phyloP scores from a whole-genome alignment of 1,140 invertebrate genomes.

The Drosophila triauraria region DNA sequence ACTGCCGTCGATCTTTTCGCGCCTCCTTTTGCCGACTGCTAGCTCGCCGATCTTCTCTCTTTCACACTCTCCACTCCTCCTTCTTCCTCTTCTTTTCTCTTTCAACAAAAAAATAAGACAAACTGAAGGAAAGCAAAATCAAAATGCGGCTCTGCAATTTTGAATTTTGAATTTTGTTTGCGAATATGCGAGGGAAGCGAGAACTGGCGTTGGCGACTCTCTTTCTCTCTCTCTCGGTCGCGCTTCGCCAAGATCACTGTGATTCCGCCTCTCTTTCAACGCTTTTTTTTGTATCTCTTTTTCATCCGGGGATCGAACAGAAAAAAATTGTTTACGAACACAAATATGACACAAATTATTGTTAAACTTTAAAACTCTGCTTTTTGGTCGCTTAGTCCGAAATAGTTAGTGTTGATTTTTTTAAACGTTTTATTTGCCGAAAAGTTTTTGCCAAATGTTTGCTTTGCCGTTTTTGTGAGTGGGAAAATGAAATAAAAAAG shows the following conservation, averaged over 20 bases:
- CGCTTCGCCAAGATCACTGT: constrained; percentile 53
- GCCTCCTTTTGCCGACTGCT: constrained; percentile 22
- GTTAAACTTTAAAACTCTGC: constrained; percentile 15
- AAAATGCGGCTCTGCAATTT: constrained; percentile 45
- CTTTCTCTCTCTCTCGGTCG: constrained; percentile 18
- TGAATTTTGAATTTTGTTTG: constrained; percentile 75
- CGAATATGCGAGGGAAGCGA: constrained; percentile 42
- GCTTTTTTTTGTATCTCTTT: constrained; percentile 36
- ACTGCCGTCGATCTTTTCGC: constrained; percentile 33
- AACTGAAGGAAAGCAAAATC: constrained; percentile 64
- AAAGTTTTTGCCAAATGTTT: constrained; percentile 69
- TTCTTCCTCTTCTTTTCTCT: constrained; percentile 21
- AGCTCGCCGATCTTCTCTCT: background rate
- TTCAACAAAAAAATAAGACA: constrained; percentile 69
- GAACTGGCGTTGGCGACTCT: constrained; percentile 30
- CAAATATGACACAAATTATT: constrained; percentile 56
- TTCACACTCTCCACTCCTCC: constrained; percentile 8
- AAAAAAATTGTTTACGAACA: constrained; percentile 76
- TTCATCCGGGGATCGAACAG: constrained; percentile 54
- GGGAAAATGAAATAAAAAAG: constrained; percentile 83
- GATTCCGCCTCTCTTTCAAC: constrained; percentile 21
- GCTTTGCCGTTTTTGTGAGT: constrained; percentile 41
- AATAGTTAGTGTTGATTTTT: constrained; percentile 23
- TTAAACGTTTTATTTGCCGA: constrained; percentile 57
- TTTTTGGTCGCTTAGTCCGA: constrained; percentile 29